phyloP scores from a whole-genome alignment of 2,113 vertebrate species.

The Sebastes schlegelii region DNA sequence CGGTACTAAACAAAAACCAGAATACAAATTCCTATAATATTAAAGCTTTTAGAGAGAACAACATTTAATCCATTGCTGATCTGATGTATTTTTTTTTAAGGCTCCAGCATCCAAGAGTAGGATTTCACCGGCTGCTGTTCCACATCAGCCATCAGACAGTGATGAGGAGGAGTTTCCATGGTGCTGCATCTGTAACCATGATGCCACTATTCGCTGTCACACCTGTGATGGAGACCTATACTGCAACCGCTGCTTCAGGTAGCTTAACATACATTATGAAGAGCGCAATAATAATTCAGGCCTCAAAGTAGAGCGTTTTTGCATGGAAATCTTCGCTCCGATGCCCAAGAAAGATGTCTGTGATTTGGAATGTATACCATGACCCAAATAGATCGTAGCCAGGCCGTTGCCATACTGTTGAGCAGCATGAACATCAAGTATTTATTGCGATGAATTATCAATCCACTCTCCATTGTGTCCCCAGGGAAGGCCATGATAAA shows the following conservation, averaged over 20 bases:
- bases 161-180: slow-evolving; percentile 94
- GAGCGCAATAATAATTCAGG: neutral
- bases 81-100: slow-evolving; percentile 13
- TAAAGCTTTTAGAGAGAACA: neutral
- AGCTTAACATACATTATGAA: slow-evolving; percentile 5
- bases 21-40: neutral
- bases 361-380: slow-evolving; percentile 62
- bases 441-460: slow-evolving; percentile 79
- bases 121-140: slow-evolving; percentile 47
- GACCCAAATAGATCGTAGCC: slow-evolving; percentile 71
- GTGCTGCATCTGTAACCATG: slow-evolving; percentile 97
- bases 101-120: slow-evolving; percentile 55
- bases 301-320: neutral
- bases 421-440: slow-evolving; percentile 78
- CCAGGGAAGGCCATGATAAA: slow-evolving; percentile 94
- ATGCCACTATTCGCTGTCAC: slow-evolving; percentile 91
- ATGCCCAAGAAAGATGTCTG: slow-evolving; percentile 37
- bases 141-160: slow-evolving; percentile 75
- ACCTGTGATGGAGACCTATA: slow-evolving; percentile 94
- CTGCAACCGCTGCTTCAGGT: slow-evolving; percentile 95
- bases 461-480: slow-evolving; percentile 63
- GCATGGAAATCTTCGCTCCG: slow-evolving; percentile 28
- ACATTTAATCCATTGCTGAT: neutral
- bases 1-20: slow-evolving; percentile 48
- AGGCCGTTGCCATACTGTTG: slow-evolving; percentile 67